phyloP scores from a whole-genome alignment of 2,113 vertebrate species.

The Balaeniceps rex region DNA sequence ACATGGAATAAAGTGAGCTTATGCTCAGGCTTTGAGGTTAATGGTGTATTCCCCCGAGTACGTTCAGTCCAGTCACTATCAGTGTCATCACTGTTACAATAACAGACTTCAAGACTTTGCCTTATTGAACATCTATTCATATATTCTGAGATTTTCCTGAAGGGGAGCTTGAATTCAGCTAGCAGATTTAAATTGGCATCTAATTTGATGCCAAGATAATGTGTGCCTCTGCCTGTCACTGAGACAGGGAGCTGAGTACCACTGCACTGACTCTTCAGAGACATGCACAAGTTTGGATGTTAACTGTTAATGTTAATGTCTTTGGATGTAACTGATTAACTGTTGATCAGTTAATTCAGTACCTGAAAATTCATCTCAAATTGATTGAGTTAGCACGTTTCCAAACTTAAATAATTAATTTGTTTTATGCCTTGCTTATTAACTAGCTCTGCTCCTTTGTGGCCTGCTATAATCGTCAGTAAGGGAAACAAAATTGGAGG shows the following conservation, averaged over 20 bases:
- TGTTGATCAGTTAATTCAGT: neutral
- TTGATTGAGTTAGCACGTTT: neutral
- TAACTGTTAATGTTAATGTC: no score
- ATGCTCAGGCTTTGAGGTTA: neutral
- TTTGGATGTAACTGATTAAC: no score
- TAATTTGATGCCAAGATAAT: neutral
- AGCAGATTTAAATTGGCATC: neutral
- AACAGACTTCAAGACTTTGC: neutral
- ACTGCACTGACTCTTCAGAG: neutral
- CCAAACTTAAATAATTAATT: neutral
- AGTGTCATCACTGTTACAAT: neutral
- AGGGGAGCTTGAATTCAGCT: neutral
- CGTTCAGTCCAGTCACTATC: neutral
- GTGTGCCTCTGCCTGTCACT: neutral
- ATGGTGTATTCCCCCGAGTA: neutral
- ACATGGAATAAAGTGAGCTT: neutral
- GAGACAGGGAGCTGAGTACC: neutral
- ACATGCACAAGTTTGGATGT: neutral
- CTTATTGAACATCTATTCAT: neutral
- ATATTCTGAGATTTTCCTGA: neutral
- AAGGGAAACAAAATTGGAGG: neutral
- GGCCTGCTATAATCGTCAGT: neutral
- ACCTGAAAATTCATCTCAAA: neutral
- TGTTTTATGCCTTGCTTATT: neutral
- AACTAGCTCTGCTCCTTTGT: neutral